These are phyloP conservation scores for Pollenia labialis DNA, from an alignment of 2,888 invertebrate species.

Conservation along the genomic window DNA sequence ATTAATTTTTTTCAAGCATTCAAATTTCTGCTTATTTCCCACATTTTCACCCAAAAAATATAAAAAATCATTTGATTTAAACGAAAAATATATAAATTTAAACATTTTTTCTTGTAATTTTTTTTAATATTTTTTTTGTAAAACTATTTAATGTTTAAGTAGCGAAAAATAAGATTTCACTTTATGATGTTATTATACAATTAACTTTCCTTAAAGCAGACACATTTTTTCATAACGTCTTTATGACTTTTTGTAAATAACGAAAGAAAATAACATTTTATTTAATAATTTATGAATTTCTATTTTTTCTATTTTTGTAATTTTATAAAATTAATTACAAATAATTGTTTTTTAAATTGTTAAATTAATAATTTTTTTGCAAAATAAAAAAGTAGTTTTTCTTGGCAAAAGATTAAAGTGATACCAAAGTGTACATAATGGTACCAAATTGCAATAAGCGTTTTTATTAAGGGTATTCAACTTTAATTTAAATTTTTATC, in stretches of 20 bases:
- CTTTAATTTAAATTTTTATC: no score
- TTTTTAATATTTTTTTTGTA: not conserved
- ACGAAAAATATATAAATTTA: slow-evolving; percentile 3
- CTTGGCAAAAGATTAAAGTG: not conserved
- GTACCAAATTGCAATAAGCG: not conserved
- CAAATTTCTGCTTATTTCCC: slow-evolving; percentile 23
- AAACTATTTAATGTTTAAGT: slow-evolving; percentile 60
- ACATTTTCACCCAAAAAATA: slow-evolving; percentile 49
- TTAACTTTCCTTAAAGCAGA: slow-evolving; percentile 61
- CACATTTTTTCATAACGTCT: not conserved
- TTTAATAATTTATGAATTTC: slow-evolving; percentile 36
- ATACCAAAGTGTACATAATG: not conserved
- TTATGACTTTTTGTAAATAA: slow-evolving; percentile 20
- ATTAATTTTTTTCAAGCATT: slow-evolving; percentile 32
- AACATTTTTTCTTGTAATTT: slow-evolving; percentile 6
- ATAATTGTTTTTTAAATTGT: slow-evolving; percentile 35
- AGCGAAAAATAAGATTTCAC: slow-evolving; percentile 66
- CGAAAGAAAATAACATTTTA: not conserved
- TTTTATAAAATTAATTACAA: slow-evolving; percentile 35
- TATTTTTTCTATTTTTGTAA: slow-evolving; percentile 5
- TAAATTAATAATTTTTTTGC: slow-evolving; percentile 23
- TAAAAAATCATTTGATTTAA: slow-evolving; percentile 13
- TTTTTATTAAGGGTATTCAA: not conserved
- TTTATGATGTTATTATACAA: slow-evolving; percentile 63
- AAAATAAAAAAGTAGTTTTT: not conserved